These are phyloP conservation scores for Ostrea edulis DNA, from an alignment of 1,140 invertebrate genomes.

Conservation along the genomic window DNA sequence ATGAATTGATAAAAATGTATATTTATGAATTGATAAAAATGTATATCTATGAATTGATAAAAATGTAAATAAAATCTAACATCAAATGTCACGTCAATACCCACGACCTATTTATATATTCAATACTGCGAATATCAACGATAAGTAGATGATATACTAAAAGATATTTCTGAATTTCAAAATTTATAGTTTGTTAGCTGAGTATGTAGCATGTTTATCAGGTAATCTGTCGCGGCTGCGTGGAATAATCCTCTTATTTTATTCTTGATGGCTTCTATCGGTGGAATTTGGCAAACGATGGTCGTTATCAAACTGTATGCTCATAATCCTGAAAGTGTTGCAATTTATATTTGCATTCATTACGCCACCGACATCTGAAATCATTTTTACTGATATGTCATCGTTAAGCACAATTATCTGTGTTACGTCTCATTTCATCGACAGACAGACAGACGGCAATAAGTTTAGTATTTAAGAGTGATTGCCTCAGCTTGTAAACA, in stretches of 20 bases:
- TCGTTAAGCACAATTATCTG: neutral
- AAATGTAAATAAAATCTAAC: too few relatives aligned
- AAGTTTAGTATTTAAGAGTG: neutral
- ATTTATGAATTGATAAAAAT: too few relatives aligned
- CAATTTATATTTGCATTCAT: neutral
- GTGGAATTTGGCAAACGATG: neutral
- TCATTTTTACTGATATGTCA: slow-evolving; percentile 32
- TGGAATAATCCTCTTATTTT: neutral
- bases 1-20: too few relatives aligned
- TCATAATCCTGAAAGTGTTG: neutral
- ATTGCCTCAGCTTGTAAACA: neutral
- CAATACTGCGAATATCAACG: too few relatives aligned
- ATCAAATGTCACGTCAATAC: too few relatives aligned
- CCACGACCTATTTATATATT: too few relatives aligned
- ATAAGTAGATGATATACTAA: too few relatives aligned
- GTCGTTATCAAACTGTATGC: slow-evolving; percentile 16
- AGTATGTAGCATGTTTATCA: too few relatives aligned
- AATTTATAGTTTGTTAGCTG: too few relatives aligned
- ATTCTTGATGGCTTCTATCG: neutral
- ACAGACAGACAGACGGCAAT: slow-evolving; percentile 9
- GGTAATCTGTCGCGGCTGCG: neutral
- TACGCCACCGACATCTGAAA: slow-evolving; percentile 8
- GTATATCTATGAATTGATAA: too few relatives aligned
- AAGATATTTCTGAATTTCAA: too few relatives aligned
- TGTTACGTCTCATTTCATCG: neutral